These are phyloP conservation scores for Siniperca knerii DNA, from an alignment of 2,113 vertebrate genomes.

Conservation along the genomic window DNA sequence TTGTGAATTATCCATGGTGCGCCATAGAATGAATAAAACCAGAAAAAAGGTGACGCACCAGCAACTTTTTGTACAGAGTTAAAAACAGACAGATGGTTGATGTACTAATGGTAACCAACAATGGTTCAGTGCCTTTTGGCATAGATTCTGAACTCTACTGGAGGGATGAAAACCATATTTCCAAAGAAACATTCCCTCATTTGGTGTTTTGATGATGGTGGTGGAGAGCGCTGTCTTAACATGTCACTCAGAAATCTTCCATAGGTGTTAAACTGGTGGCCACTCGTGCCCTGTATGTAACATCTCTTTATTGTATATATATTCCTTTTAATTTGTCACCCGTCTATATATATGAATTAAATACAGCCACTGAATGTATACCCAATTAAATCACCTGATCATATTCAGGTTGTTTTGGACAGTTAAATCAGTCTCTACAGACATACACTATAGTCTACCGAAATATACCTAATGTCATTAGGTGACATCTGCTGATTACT, in stretches of 20 bases:
- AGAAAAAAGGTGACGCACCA: not conserved
- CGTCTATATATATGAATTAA: not conserved
- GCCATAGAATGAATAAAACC: not conserved
- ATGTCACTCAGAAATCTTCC: not conserved
- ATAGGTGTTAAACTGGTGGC: not conserved
- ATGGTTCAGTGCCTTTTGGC: not conserved
- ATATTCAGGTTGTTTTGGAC: not conserved
- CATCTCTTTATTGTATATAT: not conserved
- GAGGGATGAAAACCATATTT: not conserved
- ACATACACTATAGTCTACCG: not conserved
- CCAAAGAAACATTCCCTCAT: not conserved
- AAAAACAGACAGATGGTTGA: not conserved
- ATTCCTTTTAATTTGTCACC: not conserved
- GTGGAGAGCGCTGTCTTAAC: not conserved
- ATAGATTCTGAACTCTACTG: not conserved
- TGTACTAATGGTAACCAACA: not conserved
- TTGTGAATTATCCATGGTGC: not conserved
- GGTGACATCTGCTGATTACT: conserved; percentile 24
- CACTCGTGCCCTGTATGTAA: not conserved
- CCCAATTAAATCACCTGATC: not conserved
- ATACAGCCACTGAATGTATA: not conserved
- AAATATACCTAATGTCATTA: not conserved
- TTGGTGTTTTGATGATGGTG: not conserved
- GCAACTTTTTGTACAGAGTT: not conserved
- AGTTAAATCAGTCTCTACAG: not conserved